These are phyloP conservation scores for Bubalus kerabau DNA, from an alignment of 2,113 vertebrate species.

Conservation along the genomic window DNA sequence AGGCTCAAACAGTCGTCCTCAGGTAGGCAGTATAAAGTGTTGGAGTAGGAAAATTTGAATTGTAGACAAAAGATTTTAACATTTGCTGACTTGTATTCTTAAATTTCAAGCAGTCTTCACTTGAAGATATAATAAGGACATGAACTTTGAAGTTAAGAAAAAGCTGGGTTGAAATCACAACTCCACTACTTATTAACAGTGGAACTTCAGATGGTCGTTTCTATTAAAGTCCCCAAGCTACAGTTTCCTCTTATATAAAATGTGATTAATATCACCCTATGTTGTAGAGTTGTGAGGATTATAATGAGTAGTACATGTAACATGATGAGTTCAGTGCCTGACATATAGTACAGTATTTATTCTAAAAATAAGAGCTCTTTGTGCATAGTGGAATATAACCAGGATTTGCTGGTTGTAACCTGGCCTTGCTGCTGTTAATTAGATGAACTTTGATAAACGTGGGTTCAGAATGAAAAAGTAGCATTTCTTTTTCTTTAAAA, in stretches of 20 bases:
- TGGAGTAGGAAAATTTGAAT: not conserved
- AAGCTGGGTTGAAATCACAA: not conserved
- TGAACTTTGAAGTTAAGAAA: not conserved
- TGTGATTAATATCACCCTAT: not conserved
- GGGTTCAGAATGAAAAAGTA: not conserved
- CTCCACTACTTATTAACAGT: not conserved
- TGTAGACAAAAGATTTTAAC: not conserved
- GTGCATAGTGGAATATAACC: not conserved
- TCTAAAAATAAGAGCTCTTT: not conserved
- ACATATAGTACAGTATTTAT: not conserved
- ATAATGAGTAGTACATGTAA: not conserved
- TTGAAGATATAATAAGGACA: not conserved
- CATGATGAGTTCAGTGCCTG: not conserved
- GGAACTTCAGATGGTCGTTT: not conserved
- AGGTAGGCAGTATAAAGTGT: constrained; percentile 78
- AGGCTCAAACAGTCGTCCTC: constrained; percentile 85
- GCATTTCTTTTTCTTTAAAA: not conserved
- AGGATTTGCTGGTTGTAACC: not conserved
- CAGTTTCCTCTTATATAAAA: not conserved
- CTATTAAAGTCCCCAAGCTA: not conserved
- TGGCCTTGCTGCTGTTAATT: not conserved
- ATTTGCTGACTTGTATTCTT: not conserved
- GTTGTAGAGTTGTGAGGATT: not conserved
- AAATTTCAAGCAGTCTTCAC: not conserved
- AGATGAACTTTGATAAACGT: not conserved